Base-by-base conservation (phyloP, 2,797 vertebrate species). In the Varecia variegata region DNA sequence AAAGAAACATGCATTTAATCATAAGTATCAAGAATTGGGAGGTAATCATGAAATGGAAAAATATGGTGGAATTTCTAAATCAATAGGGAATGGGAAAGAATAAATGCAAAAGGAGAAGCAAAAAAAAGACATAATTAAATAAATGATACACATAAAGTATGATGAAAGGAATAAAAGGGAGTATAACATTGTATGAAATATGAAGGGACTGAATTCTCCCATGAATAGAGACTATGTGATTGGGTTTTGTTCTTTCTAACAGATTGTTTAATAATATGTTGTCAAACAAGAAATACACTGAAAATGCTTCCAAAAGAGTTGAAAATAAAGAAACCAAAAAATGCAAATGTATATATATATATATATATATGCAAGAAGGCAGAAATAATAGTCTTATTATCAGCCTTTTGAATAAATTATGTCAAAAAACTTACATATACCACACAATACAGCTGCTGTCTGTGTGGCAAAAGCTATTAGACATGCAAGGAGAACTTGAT, bases 261-360 rank as follows among this genome's bases (percentile, higher is more conserved):
- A 47, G 18, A 27, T 58, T 85, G 20, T 23, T 23, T 50, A 73
- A 38, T 50, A 73, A 38, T 32, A 74, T 25, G 14, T 43, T 76
- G 8, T 81, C 85, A n/a, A 84, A 93, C 32, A 89, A 77, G 58
- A 88, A 90, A 76, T 58, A 82, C 0, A 65, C 17, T 88, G 79
- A 56, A 92, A 77, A 71, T 70, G 35, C 17, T 95, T 87, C 56
- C n/a, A 47, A 90, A 95, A 80, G 30, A 35, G 23, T 74, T 93
- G 15, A 62, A 89, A 79, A 47, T 40, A 40, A 38, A 89, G 8
- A 74, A 71, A 58, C 0, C 0, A 68, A 85, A 32, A 45, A 89
- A 83, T 83, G 43, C 21, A 92, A 87, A 76, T 52, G 54, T 13
- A n/a, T 58, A 90, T 27, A 20, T 65, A n/a, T 65, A 76, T 52